Base-by-base conservation (phyloP, 2,888 invertebrate genomes). In the Drosophila conformis region DNA sequence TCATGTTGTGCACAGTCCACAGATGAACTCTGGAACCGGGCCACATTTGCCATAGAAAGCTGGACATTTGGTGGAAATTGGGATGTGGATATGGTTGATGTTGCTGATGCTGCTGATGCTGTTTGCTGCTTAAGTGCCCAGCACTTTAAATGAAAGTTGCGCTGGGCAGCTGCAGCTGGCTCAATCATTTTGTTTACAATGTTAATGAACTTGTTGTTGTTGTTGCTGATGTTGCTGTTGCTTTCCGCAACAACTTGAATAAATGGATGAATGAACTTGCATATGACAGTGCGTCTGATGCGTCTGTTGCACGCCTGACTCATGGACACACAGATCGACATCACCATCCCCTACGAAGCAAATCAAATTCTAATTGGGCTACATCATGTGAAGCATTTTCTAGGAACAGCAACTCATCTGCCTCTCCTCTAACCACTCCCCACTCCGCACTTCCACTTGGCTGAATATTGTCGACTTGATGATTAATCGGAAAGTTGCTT, bases 161-260 rank as follows among this genome's bases (percentile, higher is more conserved):
- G 46, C 48, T 62, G 49, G 33, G 51, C 57, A 67, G 53, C 46
- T 49, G 53, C 46, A 46, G 46, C 46, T 25, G 25, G 36, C 71
- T 69, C 76, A 84, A 81, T 78, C 62, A 81, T 63, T 81, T 87
- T 82, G 87, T 87, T 84, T 81, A 78, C 72, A 84, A 62, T 65
- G 62, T 72, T 75, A 83, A 80, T 70, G 68, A 67, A 61, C 60
- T 68, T 71, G 74, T 85, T 73, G 65, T 63, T 65, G 53, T 38
- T 40, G 5, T 40, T 40, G 2, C 11, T n/a, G 5, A 2, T 42
- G n/a, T n/a, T n/a, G 46, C 15, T 15, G 46, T n/a, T 52, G 57
- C 51, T 40, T 49, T 52, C 33, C 35, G 59, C 59, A 59, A 35
- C 49, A 64, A 46, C 51, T 54, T 49, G 57, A 53, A 59, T 52